A percentile compares a stretch with the other conserved stretches of the same genome.
These are phyloP conservation scores for Urechis unicinctus DNA, from an alignment of 2,888 invertebrate species.

Conservation along the genomic window DNA sequence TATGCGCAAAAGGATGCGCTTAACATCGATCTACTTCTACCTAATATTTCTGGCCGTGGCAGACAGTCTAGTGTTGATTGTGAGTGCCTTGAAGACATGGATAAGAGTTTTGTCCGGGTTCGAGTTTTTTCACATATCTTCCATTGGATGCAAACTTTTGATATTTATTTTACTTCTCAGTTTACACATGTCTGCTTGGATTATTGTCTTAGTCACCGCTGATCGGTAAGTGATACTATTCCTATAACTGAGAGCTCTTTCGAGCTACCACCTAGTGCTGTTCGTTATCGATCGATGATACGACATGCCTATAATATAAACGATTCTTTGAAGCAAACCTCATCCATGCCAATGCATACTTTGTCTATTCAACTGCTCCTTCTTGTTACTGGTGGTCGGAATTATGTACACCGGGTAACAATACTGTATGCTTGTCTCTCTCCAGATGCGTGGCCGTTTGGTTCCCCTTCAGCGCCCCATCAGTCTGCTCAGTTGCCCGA, in stretches of 20 bases:
- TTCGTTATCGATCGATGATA: no score
- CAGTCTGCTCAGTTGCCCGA: constrained; percentile 9
- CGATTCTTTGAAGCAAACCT: no score
- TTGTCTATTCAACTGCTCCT: no score
- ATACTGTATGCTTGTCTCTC: no score
- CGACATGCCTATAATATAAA: no score
- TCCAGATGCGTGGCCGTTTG: constrained; percentile 17
- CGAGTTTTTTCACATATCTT: constrained; percentile 36
- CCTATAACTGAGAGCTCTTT: no score
- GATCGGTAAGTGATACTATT: no score
- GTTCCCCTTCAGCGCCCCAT: constrained; percentile 15
- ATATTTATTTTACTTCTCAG: constrained; percentile 35
- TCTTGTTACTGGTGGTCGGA: no score
- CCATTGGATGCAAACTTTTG: constrained; percentile 32
- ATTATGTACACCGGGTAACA: no score
- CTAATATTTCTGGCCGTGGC: constrained; percentile 36
- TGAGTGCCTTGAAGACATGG: constrained; percentile 44
- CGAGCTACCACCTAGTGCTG: no score
- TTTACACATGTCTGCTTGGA: constrained; percentile 16
- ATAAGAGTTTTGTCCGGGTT: constrained; percentile 29
- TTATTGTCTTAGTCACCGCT: constrained; percentile 15
- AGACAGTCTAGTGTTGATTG: constrained; percentile 35
- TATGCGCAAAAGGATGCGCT: constrained; percentile 32
- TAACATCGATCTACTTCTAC: constrained; percentile 40
- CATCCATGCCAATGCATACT: no score